Evolutionary conservation across 2,113 vertebrate species (phyloP).

Genomic region (Salminus brasiliensis): DNA sequence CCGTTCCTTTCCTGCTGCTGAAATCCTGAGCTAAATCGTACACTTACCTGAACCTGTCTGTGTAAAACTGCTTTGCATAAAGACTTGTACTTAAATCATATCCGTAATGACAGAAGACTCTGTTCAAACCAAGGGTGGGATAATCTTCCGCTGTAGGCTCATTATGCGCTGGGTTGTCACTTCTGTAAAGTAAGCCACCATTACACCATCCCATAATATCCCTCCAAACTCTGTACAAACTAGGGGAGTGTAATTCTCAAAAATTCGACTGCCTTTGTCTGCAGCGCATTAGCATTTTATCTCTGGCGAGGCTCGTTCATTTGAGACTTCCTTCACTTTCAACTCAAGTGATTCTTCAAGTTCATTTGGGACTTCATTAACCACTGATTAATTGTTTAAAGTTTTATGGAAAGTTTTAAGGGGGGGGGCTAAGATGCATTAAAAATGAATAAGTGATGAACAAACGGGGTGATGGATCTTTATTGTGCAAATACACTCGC

Average conservation of each 20-base stretch:
- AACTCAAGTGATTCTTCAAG: constrained; percentile 11
- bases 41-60: not conserved
- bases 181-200: constrained; percentile 3
- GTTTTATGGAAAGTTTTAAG: constrained; percentile 5
- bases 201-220: not conserved
- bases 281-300: not conserved
- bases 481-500: constrained; percentile 25
- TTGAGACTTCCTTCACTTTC: constrained; percentile 20
- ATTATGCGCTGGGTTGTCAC: not conserved
- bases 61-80: not conserved
- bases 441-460: constrained; percentile 7
- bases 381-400: constrained; percentile 16
- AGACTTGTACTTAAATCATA: not conserved
- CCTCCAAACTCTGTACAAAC: no score
- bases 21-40: constrained; percentile 4
- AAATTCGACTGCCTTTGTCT: not conserved
- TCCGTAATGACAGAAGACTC: not conserved
- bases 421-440: not conserved
- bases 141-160: not conserved
- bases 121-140: not conserved
- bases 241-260: no score
- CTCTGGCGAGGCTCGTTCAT: constrained; percentile 13
- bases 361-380: constrained; percentile 28
- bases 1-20: not conserved
- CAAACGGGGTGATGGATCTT: constrained; percentile 1